Conservation (phyloP, 2,888 invertebrate species). For the Yponomeuta cagnagella region DNA sequence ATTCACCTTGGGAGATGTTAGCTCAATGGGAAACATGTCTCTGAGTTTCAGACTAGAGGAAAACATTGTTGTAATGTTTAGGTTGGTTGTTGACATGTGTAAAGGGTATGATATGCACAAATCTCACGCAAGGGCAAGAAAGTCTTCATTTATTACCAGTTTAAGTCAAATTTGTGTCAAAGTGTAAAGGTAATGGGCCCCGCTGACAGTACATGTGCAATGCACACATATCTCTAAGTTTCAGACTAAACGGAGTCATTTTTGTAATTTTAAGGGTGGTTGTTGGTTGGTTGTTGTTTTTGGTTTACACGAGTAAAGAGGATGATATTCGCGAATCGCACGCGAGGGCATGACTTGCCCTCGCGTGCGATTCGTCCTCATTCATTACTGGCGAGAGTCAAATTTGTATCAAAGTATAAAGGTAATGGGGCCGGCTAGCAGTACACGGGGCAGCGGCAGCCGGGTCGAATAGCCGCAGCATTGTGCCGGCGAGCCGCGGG, state of each 20-base stretch:
- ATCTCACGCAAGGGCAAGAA: constrained; percentile 36
- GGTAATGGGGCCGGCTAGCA: constrained; percentile 55
- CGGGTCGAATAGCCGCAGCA: constrained; percentile 66
- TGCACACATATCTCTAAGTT: too few species aligned
- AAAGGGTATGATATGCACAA: constrained; percentile 38
- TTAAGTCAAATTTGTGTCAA: constrained; percentile 66
- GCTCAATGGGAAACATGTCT: not conserved
- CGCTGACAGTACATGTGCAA: constrained; percentile 37
- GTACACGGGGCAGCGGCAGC: constrained; percentile 25
- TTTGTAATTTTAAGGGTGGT: too few species aligned
- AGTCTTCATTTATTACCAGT: constrained; percentile 58
- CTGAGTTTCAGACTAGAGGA: not conserved
- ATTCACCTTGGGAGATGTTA: constrained; percentile 27
- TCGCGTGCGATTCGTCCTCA: constrained; percentile 30
- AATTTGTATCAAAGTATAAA: constrained; percentile 68
- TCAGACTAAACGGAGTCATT: too few species aligned
- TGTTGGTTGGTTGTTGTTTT: too few species aligned
- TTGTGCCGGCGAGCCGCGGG: constrained; percentile 64
- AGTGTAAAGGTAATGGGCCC: constrained; percentile 60
- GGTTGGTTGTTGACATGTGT: not conserved
- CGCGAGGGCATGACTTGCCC: constrained; percentile 27
- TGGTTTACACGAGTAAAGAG: constrained; percentile 23
- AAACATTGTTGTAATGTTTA: too few species aligned
- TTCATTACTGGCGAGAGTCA: constrained; percentile 61
- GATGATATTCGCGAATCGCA: constrained; percentile 42